These are phyloP conservation scores for Sylvia atricapilla DNA, from an alignment of 2,113 vertebrate species.

Conservation along the genomic window DNA sequence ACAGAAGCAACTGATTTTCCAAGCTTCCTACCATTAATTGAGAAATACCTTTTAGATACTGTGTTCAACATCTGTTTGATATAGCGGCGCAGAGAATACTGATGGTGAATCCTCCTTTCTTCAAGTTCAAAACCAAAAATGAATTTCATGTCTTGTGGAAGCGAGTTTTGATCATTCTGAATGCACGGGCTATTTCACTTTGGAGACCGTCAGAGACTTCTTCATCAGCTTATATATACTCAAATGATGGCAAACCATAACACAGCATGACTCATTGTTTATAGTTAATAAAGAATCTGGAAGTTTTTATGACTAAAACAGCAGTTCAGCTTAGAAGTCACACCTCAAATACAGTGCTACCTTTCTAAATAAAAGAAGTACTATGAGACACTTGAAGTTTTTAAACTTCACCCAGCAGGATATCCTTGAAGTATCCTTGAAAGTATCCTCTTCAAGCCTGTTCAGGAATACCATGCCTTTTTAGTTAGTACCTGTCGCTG, in stretches of 20 bases:
- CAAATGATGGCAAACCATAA: not conserved
- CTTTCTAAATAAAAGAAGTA: not conserved
- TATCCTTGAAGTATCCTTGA: not conserved
- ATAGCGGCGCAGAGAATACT: not conserved
- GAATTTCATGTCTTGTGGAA: not conserved
- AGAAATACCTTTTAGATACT: not conserved
- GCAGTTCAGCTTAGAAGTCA: not conserved
- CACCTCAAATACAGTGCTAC: not conserved
- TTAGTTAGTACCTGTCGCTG: not conserved
- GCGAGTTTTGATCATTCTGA: not conserved
- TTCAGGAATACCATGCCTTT: not conserved
- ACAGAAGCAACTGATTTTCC: not conserved
- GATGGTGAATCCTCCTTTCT: not conserved
- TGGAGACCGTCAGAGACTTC: not conserved
- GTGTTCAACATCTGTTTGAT: rapidly evolving
- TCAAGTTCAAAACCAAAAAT: not conserved
- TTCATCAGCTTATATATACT: not conserved
- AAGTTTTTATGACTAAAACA: not conserved
- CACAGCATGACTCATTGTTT: rapidly evolving
- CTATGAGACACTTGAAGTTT: not conserved
- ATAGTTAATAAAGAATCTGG: not conserved
- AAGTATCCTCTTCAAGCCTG: not conserved
- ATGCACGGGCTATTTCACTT: rapidly evolving
- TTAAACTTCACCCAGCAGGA: not conserved
- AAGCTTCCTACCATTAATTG: not conserved